Percentiles rank a stretch among this genome's conserved stretches.
Conservation (phyloP, 2,888 invertebrate genomes). For the Dorcus hopei region DNA sequence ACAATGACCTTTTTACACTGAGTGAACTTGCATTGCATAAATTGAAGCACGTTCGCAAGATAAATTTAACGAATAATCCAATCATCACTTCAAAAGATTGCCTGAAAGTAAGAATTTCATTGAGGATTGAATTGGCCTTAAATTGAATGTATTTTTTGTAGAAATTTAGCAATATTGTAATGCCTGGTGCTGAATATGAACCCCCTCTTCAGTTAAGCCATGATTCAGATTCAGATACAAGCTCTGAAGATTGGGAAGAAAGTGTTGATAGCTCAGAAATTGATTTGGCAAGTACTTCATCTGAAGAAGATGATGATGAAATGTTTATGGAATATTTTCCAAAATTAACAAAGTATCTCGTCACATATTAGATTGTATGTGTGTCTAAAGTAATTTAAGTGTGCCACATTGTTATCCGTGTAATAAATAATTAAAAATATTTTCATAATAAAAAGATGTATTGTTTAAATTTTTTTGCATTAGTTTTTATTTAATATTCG, state of each 20-base stretch:
- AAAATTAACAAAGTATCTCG: slow-evolving; percentile 40
- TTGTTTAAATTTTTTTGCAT: no score
- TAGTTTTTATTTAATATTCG: no score
- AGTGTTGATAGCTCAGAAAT: slow-evolving; percentile 44
- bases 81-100: slow-evolving; percentile 25
- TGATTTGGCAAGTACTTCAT: slow-evolving; percentile 38
- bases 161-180: slow-evolving; percentile 35
- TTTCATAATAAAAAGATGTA: no score
- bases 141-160: slow-evolving; percentile 15
- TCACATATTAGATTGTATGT: slow-evolving; percentile 25
- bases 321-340: slow-evolving; percentile 36
- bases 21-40: slow-evolving; percentile 33
- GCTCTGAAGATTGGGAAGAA: slow-evolving; percentile 42
- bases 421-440: no score
- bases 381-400: no score
- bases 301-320: slow-evolving; percentile 39
- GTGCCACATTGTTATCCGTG: no score
- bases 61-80: slow-evolving; percentile 43
- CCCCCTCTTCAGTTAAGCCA: slow-evolving; percentile 11
- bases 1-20: slow-evolving; percentile 38
- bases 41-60: slow-evolving; percentile 38
- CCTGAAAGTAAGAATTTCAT: slow-evolving; percentile 27
- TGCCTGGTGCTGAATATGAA: slow-evolving; percentile 30
- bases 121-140: not conserved
- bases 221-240: slow-evolving; percentile 34